These are phyloP conservation scores for Muschampia plurimacula DNA, from an alignment of 2,888 invertebrate genomes.

Conservation along the genomic window DNA sequence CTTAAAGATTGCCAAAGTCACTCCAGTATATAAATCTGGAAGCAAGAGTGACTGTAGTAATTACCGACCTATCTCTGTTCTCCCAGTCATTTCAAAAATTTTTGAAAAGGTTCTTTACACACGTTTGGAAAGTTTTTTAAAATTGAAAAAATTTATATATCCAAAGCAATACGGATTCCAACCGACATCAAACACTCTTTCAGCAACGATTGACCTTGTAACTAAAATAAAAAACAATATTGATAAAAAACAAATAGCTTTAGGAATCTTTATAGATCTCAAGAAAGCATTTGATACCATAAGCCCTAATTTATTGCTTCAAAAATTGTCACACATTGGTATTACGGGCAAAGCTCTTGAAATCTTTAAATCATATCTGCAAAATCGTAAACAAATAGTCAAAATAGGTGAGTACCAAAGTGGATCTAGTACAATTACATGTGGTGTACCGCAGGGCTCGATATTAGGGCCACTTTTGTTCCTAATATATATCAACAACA, in stretches of 20 bases:
- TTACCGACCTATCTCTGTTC: slow-evolving; percentile 44
- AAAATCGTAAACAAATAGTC: background rate
- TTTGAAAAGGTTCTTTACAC: slow-evolving; percentile 28
- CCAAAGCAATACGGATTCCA: slow-evolving; percentile 19
- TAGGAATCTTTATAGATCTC: background rate
- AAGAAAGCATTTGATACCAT: background rate
- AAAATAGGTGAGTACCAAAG: slow-evolving; percentile 3
- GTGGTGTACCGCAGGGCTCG: background rate
- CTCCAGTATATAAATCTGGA: slow-evolving; percentile 44
- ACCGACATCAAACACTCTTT: background rate
- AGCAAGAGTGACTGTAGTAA: slow-evolving; percentile 28
- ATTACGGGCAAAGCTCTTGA: background rate
- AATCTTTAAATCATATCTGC: background rate
- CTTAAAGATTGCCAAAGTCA: slow-evolving; percentile 45
- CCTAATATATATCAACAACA: slow-evolving; percentile 32
- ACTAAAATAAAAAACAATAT: slow-evolving; percentile 1
- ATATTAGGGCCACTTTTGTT: slow-evolving; percentile 21
- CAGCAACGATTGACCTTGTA: background rate
- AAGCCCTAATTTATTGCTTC: background rate
- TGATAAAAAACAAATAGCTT: background rate
- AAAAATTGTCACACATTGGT: background rate
- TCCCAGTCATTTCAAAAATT: slow-evolving; percentile 33
- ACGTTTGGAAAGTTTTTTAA: slow-evolving; percentile 12
- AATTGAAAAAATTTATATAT: background rate
- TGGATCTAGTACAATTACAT: background rate